Evolutionary conservation across 1,140 invertebrate species (phyloP).

Genomic region (Drosophila miranda): DNA sequence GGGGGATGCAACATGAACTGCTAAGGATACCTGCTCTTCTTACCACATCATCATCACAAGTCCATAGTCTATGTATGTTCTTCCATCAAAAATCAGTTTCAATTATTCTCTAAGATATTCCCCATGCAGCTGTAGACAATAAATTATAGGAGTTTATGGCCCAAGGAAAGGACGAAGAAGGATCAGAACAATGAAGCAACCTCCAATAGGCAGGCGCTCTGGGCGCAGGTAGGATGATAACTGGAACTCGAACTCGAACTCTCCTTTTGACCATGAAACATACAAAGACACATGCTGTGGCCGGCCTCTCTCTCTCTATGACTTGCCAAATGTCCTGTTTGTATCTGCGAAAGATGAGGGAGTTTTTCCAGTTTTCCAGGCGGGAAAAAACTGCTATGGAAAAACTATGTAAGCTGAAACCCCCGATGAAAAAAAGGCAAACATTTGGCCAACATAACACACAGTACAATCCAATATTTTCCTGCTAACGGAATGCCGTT

Average conservation of each 20-base stretch:
- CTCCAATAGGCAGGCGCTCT: slow-evolving; percentile 63
- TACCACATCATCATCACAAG: slow-evolving; percentile 24
- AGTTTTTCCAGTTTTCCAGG: slow-evolving; percentile 55
- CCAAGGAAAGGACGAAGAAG: slow-evolving; percentile 47
- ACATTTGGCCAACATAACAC: slow-evolving; percentile 34
- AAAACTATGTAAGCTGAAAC: slow-evolving; percentile 46
- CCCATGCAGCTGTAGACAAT: slow-evolving; percentile 64
- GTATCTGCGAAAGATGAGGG: slow-evolving; percentile 21
- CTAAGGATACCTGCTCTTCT: slow-evolving; percentile 45
- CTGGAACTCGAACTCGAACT: slow-evolving; percentile 11
- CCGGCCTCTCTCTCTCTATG: slow-evolving; percentile 22
- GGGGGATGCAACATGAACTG: neutral
- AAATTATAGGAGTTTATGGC: slow-evolving; percentile 70
- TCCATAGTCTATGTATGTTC: slow-evolving; percentile 11
- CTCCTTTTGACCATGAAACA: slow-evolving; percentile 46
- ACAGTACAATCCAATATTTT: neutral
- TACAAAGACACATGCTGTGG: slow-evolving; percentile 52
- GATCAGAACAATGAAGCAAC: slow-evolving; percentile 53
- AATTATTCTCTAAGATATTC: slow-evolving; percentile 18
- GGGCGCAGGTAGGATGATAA: slow-evolving; percentile 47
- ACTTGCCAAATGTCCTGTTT: slow-evolving; percentile 62
- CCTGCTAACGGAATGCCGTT: slow-evolving; percentile 56
- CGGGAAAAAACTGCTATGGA: slow-evolving; percentile 55
- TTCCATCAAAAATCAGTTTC: slow-evolving; percentile 38
- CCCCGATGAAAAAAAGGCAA: slow-evolving; percentile 35